phyloP scores from a whole-genome alignment of 2,113 vertebrate genomes.

The Ochotona princeps region DNA sequence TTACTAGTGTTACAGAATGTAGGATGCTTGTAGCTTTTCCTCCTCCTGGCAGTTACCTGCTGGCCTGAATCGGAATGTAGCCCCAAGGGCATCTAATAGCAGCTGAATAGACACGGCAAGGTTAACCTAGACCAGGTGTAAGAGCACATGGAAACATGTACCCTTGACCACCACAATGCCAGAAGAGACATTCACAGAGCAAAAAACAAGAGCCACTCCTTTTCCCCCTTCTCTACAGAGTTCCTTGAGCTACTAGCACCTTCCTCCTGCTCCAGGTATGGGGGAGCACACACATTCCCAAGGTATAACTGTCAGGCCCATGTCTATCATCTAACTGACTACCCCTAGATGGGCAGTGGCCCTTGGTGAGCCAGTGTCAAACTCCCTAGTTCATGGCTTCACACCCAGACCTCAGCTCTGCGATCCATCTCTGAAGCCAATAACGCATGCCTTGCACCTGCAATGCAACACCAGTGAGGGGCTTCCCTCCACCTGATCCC shows the following conservation, averaged over 20 bases:
- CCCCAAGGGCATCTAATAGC: neutral
- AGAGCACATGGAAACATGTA: neutral
- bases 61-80: neutral
- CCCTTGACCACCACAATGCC: neutral
- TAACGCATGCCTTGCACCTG: neutral
- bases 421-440: neutral
- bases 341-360: too few species aligned
- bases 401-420: neutral
- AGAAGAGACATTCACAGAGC: neutral
- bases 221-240: neutral
- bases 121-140: slow-evolving; percentile 16
- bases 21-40: neutral
- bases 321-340: too few species aligned
- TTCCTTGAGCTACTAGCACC: neutral
- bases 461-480: neutral
- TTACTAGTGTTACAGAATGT: neutral
- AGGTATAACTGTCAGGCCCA: neutral
- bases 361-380: too few species aligned
- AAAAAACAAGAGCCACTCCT: neutral
- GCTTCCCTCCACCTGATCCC: neutral
- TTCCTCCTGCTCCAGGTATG: neutral
- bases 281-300: neutral
- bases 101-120: neutral
- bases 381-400: neutral
- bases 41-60: neutral